Conservation (phyloP, 23 tunicate genomes). For the Styela clava region DNA sequence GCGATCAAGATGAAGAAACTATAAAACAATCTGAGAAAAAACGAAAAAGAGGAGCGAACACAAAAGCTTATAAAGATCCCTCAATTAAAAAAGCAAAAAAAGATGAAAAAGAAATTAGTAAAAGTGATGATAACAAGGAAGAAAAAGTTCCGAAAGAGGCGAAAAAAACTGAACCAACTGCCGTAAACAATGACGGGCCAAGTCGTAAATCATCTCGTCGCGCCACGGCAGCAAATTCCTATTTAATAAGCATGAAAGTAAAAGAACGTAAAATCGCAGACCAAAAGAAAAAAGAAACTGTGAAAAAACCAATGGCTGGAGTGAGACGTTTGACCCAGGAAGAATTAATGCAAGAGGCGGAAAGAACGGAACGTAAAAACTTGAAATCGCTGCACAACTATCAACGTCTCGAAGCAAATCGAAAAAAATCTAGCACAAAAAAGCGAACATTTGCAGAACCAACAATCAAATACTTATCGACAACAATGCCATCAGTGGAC, state of each 20-base stretch:
- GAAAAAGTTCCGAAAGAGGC: conserved; percentile 1
- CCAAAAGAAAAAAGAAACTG: conserved; percentile 64
- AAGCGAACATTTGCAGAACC: conserved; percentile 65
- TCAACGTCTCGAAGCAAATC: conserved; percentile 68
- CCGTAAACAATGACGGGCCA: conserved; percentile 21
- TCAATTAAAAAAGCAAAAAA: conserved; percentile 31
- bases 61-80: conserved; percentile 91
- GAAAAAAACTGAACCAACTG: neutral
- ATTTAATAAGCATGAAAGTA: conserved; percentile 53
- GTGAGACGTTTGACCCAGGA: conserved; percentile 89
- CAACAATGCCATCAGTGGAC: conserved; percentile 39
- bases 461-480: conserved; percentile 55
- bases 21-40: conserved; percentile 24
- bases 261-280: conserved; percentile 73
- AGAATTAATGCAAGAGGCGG: conserved; percentile 86
- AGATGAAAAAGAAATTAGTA: conserved; percentile 8
- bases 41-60: conserved; percentile 40
- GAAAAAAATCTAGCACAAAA: conserved; percentile 56
- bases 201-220: conserved; percentile 70
- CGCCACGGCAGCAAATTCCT: conserved; percentile 76
- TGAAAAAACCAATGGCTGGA: conserved; percentile 64
- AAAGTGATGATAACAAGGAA: neutral
- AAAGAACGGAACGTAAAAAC: conserved; percentile 84
- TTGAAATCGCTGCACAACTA: conserved; percentile 80
- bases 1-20: conserved; percentile 65